Evolutionary conservation across 2,888 invertebrate genomes (phyloP).

Genomic region (Epirrita christyi): DNA sequence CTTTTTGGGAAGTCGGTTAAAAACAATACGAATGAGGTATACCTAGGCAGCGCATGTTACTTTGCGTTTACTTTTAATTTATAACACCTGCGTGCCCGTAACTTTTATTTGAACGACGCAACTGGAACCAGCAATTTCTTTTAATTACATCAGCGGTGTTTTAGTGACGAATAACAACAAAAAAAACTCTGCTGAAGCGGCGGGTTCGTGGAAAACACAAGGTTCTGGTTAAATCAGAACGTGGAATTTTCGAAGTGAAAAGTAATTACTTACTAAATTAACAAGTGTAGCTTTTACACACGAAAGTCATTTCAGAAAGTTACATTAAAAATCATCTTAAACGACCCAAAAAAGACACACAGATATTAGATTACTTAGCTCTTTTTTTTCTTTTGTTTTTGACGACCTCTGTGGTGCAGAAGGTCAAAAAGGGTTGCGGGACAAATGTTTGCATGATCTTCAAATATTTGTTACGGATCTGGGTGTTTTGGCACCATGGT

Average conservation of each 20-base stretch:
- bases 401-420: no score
- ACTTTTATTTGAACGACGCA: constrained; percentile 15
- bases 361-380: no score
- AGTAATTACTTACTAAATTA: constrained; percentile 2
- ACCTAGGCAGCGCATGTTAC: no score
- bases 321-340: no score
- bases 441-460: no score
- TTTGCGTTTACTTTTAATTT: constrained; percentile 1
- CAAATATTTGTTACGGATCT: no score
- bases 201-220: constrained; percentile 4
- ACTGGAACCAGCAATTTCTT: constrained; percentile 23
- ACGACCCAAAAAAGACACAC: no score
- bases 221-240: neutral
- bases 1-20: no score
- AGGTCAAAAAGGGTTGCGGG: no score
- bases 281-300: neutral
- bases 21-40: no score
- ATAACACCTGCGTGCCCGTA: neutral
- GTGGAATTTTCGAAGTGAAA: neutral
- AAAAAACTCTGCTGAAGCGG: constrained; percentile 4
- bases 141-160: constrained; percentile 20
- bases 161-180: constrained; percentile 17
- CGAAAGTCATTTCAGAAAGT: neutral
- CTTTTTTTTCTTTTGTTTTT: no score
- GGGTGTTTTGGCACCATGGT: no score